Base-by-base conservation (phyloP, 2,888 invertebrate species). In the Chaetoderma sp. region DNA sequence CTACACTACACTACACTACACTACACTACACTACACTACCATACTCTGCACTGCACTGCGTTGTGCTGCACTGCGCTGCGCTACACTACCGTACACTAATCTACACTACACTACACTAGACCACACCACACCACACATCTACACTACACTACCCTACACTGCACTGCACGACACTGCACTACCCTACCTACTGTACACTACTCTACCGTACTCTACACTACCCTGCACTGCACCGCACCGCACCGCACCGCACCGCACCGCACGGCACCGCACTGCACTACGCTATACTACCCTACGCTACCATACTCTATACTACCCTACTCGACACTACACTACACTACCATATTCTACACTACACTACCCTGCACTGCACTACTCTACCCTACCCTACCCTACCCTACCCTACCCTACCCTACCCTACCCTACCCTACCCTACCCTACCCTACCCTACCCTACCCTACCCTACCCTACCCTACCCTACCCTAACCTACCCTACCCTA, bases 291-390 rank as follows among this genome's bases (percentile, higher is more conserved):
- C 55, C 25, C 55, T 28, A n/a, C 61, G 44, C 25, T 61, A 23
- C 61, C 39, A 32, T 58, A 39, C 39, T 27, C 42, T 56, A 39
- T n/a, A n/a, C n/a, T n/a, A n/a, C n/a, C 36, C n/a, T 45, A 59
- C 63, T 47, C 45, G 42, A 63, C 56, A 30, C 32, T 59, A 59
- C 57, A 58, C n/a, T 63, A 59, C 57, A 47, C 23, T 63, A 59
- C 55, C 33, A 23, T 61, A 59, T 59, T 18, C 8, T 60, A 57
- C 55, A 67, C 33, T 58, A 52, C 63, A 63, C 44, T 36, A 47
- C 59, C 44, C 30, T 59, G 18, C 47, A 52, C 27, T 62, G 16
- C 45, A 63, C 47, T 44, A 45, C 58, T 58, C 21, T 59, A 45
- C 63, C 57, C 16, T 45, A 63, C 63, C 44, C 21, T 45, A 45